These are phyloP conservation scores for Hydrochoerus hydrochaeris DNA, from an alignment of 2,113 vertebrate genomes.

Conservation along the genomic window DNA sequence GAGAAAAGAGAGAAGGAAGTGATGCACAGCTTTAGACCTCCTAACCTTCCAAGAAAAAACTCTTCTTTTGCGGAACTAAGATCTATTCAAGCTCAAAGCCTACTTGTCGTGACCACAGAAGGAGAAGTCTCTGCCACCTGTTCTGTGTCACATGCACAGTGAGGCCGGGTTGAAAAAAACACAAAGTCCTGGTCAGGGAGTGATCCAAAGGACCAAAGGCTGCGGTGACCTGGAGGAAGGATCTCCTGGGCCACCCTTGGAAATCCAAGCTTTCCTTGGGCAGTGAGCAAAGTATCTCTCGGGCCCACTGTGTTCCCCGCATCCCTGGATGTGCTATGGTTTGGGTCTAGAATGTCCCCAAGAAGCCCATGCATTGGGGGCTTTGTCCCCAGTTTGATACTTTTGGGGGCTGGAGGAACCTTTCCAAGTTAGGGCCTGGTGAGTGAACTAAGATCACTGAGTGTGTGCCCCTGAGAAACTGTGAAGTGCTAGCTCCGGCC, in stretches of 20 bases:
- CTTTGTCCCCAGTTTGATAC: not conserved
- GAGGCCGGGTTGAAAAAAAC: too few species aligned
- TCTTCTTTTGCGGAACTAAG: accelerated
- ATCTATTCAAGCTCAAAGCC: not conserved
- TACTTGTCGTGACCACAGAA: not conserved
- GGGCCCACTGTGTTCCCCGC: too few species aligned
- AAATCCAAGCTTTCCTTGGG: too few species aligned
- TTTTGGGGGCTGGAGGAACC: not conserved
- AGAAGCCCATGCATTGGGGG: not conserved
- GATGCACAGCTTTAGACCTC: accelerated
- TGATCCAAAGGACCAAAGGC: not conserved
- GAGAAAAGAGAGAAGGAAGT: accelerated
- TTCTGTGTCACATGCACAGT: not conserved
- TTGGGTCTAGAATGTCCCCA: not conserved
- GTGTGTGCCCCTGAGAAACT: not conserved
- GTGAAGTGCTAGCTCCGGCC: too few species aligned
- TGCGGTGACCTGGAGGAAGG: not conserved
- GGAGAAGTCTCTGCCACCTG: not conserved
- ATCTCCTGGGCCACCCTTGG: not conserved
- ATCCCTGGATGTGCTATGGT: not conserved
- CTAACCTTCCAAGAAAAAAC: not conserved
- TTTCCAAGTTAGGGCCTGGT: not conserved
- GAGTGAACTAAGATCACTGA: not conserved
- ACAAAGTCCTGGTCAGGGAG: not conserved
- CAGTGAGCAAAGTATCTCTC: not conserved